Conservation (phyloP, 2,888 invertebrate species). For the Philereme vetulata region DNA sequence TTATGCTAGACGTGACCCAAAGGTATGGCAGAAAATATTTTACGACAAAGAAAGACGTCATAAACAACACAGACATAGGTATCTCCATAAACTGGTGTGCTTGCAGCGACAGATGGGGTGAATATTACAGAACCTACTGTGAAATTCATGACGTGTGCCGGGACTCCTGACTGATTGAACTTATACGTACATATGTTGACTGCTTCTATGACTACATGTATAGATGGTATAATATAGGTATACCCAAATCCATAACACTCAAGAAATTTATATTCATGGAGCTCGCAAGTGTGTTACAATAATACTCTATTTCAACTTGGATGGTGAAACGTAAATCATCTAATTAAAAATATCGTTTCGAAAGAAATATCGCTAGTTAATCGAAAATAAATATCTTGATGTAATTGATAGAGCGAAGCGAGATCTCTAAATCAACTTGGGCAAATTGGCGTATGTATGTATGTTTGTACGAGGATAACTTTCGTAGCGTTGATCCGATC, state of each 20-base stretch:
- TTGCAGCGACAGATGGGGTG: conserved; percentile 47
- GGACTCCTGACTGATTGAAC: conserved; percentile 72
- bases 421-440: too few species aligned
- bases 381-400: too few species aligned
- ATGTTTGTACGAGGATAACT: too few species aligned
- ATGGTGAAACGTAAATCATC: too few species aligned
- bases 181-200: conserved; percentile 55
- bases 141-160: conserved; percentile 72
- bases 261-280: not conserved
- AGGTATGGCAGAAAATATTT: conserved; percentile 29
- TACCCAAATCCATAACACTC: not conserved
- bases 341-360: too few species aligned
- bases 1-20: not conserved
- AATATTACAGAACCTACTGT: conserved; percentile 66
- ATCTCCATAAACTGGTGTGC: conserved; percentile 39
- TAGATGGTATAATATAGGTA: conserved; percentile 25
- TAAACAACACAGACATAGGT: conserved; percentile 35
- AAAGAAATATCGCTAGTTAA: too few species aligned
- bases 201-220: conserved; percentile 38
- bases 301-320: too few species aligned
- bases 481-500: too few species aligned
- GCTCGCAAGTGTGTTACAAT: not conserved
- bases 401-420: too few species aligned
- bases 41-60: conserved; percentile 29
- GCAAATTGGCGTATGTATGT: too few species aligned